These are phyloP conservation scores for Phyllotis vaccarum DNA, from an alignment of 2,797 vertebrate species.

Conservation along the genomic window DNA sequence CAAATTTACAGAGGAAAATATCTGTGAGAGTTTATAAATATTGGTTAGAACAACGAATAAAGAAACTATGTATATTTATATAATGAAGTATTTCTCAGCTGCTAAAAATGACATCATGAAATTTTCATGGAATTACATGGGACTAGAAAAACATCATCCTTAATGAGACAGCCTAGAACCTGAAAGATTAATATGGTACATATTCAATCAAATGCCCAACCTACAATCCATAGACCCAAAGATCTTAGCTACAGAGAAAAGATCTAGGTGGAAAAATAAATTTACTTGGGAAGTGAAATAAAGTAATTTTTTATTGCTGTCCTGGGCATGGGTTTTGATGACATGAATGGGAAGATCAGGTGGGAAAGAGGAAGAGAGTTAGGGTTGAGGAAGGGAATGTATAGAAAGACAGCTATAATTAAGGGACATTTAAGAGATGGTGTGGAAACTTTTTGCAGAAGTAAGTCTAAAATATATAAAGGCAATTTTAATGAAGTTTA, in stretches of 20 bases:
- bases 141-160: not conserved
- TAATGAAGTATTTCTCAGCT: not conserved
- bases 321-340: not conserved
- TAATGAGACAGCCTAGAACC: not conserved
- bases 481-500: not conserved
- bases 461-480: not conserved
- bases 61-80: not conserved
- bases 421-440: not conserved
- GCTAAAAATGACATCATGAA: not conserved
- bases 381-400: not conserved
- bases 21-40: not conserved
- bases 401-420: not conserved
- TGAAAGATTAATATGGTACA: not conserved
- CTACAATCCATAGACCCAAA: not conserved
- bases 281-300: not conserved
- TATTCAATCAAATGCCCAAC: not conserved
- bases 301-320: not conserved
- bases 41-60: not conserved
- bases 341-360: no score
- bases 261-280: not conserved
- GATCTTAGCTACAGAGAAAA: not conserved
- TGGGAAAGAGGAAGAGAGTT: not conserved
- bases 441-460: not conserved
- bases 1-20: rapidly evolving
- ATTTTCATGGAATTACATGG: not conserved